Evolutionary conservation across 2,797 vertebrate genomes (phyloP).

Genomic region (Alca torda): DNA sequence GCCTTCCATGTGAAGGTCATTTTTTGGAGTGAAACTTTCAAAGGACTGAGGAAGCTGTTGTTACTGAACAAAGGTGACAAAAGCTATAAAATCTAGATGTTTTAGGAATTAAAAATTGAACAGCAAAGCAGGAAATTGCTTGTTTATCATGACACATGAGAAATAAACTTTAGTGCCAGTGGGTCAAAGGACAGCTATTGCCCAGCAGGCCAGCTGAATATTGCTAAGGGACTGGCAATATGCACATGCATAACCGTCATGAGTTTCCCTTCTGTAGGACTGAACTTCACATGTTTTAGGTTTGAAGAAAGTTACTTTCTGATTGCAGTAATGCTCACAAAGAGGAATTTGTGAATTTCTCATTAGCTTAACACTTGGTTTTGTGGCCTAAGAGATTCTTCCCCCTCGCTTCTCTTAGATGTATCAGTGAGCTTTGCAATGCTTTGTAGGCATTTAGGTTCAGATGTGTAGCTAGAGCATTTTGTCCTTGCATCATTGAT

Average conservation of each 20-base stretch:
- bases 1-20: not conserved
- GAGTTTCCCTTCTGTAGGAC: not conserved
- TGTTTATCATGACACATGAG: not conserved
- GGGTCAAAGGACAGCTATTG: not conserved
- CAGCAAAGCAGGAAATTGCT: not conserved
- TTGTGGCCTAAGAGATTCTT: not conserved
- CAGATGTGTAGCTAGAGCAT: not conserved
- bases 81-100: not conserved
- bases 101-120: not conserved
- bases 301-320: not conserved
- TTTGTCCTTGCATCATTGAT: not conserved
- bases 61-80: not conserved
- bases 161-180: not conserved
- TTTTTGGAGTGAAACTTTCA: not conserved
- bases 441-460: not conserved
- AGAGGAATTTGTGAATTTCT: not conserved
- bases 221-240: not conserved
- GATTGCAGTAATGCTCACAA: not conserved
- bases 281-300: not conserved
- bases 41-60: not conserved
- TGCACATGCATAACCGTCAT: not conserved
- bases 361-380: not conserved
- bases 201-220: not conserved
- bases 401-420: not conserved
- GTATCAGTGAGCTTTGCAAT: not conserved